Base-by-base conservation (phyloP, 2,888 invertebrate genomes). In the Epistrophella euchroma region DNA sequence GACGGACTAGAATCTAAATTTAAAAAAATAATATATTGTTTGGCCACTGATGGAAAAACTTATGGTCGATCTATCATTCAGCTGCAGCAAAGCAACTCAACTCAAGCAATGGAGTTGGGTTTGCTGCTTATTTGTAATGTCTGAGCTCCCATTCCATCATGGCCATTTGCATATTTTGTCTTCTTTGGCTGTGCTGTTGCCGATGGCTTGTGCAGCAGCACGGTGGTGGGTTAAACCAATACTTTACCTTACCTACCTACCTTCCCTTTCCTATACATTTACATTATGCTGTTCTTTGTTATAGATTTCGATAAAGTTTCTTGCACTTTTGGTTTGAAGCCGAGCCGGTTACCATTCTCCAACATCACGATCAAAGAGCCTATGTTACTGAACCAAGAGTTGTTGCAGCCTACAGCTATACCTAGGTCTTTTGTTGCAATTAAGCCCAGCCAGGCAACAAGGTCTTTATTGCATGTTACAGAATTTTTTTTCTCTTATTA, bases 261-360 rank as follows among this genome's bases (percentile, higher is more conserved):
- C 43, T 28, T 7, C 17, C 6, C 17, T 32, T 43, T 10, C 13
- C 35, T 35, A 35, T 11, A 10, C 17, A 13, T 37, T 15, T 22
- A 7, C 17, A 25, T 40, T 45, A 32, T 28, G 66, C 58, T 32
- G 43, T 85, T 85, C 85, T 85, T 85, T 85, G 81, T 86, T 86
- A 82, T 86, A 82, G 82, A 86, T 86, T 86, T 86, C 55, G 86
- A 82, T 86, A 80, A 85, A 86, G 81, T 86, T 82, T 86, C 86
- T 86, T 86, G 82, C 86, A 86, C 82, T 86, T 82, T 86, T 86
- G 77, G 86, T 74, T 22, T 82, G 50, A 86, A 70, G 22, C 60
- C 37, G 60, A 72, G 77, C 73, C 73, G 85, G 85, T 82, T 82
- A 80, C 80, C 85, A 77, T 40, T 75, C 75, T 50, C 74, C 83